Base-by-base conservation (phyloP, 2,888 invertebrate species). In the Sylvicola cinctus region DNA sequence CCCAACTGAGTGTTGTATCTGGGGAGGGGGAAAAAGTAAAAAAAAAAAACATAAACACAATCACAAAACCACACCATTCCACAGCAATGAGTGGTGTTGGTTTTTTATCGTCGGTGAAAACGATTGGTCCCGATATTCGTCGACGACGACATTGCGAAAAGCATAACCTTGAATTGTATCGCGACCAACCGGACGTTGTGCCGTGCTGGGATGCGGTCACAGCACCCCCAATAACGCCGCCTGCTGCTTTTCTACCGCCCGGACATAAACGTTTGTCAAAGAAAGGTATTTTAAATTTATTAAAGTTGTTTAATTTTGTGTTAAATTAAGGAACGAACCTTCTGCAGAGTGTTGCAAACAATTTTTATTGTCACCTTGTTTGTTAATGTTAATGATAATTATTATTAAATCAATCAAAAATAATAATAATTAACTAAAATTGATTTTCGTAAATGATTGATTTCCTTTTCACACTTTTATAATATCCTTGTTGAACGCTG, bases 211-310 rank as follows among this genome's bases (percentile, higher is more conserved):
- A 68, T 43, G 52, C 58, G 5, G 43, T 55, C 34, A 58, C 59
- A 33, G 68, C 65, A 40, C 63, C 68, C 17, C 72, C 73, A 17
- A 73, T 73, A 42, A 73, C 73, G 20, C 73, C 73, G 16, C 74
- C 74, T 12, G 71, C 73, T 7, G 71, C 70, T 36, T 74, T 74
- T 47, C 55, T 70, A 34, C 66, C 70, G 3, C 65, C 67, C 16
- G 70, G 68, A 29, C 70, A 69, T 46, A 66, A 63, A 43, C 47
- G 54, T 14, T 44, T 49, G 23, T 45, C 49, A 37, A 48, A 51
- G 41, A 48, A 46, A 10, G 16, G 11, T 13, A 23, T 25, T 16
- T 20, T 15, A 15, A n/a, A 10, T 32, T 29, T 17, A 28, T n/a
- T 32, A 16, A 37, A 27, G 12, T n/a, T 31, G 23, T 27, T 30